Percentiles rank a stretch among this genome's conserved stretches.
Evolutionary conservation across 2,113 vertebrate species (phyloP).

Genomic region (Myiozetetes cayanensis): DNA sequence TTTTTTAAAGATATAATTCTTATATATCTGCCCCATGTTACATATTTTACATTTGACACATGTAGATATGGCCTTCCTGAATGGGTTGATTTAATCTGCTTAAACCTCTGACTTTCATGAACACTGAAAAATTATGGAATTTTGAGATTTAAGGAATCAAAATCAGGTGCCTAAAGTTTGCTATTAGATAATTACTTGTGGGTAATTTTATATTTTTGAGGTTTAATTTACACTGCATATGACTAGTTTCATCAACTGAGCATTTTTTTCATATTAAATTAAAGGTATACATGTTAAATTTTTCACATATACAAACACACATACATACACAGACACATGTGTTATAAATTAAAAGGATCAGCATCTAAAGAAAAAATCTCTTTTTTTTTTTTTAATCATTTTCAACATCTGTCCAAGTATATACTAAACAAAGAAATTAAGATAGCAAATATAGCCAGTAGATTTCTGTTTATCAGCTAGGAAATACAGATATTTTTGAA

Average conservation of each 20-base stretch:
- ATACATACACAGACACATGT: not conserved
- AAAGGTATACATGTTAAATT: not conserved
- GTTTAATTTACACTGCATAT: not conserved
- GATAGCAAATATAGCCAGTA: not conserved
- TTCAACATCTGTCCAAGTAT: not conserved
- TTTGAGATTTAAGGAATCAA: not conserved
- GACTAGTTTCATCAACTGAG: not conserved
- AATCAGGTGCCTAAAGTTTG: not conserved
- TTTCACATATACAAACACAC: not conserved
- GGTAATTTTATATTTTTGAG: not conserved
- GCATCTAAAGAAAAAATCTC: not conserved
- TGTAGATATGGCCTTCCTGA: accelerated
- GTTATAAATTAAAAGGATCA: not conserved
- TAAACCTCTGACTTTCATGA: not conserved
- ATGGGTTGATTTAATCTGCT: not conserved
- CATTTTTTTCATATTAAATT: not conserved
- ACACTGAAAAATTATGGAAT: not conserved
- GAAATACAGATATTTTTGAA: not conserved
- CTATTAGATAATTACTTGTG: not conserved
- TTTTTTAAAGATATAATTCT: not conserved
- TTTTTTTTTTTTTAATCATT: not conserved
- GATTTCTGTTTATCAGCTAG: not conserved
- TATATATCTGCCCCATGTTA: not conserved
- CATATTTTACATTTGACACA: not conserved
- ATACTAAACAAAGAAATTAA: not conserved